Conservation (phyloP, 2,888 invertebrate genomes). For the Philereme vetulata region DNA sequence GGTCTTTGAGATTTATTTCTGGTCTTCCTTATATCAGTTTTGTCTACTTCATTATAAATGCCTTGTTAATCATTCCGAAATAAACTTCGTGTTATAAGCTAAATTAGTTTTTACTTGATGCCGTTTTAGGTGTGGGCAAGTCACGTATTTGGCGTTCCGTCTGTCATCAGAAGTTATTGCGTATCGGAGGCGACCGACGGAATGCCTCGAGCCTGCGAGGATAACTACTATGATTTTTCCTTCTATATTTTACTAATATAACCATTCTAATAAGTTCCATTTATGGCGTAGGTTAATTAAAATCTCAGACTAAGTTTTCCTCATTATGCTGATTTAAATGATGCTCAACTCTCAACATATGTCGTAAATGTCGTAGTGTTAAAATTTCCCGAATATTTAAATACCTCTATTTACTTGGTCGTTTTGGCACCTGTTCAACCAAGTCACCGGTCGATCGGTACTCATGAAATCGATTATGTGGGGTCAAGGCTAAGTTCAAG, state of each 20-base stretch:
- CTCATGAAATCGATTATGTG: constrained; percentile 25
- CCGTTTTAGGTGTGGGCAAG: constrained; percentile 59
- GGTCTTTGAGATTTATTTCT: constrained; percentile 32
- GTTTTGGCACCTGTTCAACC: constrained; percentile 21
- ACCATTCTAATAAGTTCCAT: constrained; percentile 9
- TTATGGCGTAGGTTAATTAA: not conserved
- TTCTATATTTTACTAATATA: constrained; percentile 38
- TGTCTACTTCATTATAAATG: constrained; percentile 8
- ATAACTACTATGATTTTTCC: constrained; percentile 53
- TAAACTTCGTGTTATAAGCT: constrained; percentile 20
- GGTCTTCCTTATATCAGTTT: constrained; percentile 5
- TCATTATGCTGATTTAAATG: too few relatives aligned
- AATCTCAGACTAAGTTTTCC: not conserved
- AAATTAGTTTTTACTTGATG: constrained; percentile 46
- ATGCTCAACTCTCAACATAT: not conserved
- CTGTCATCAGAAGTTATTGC: constrained; percentile 43
- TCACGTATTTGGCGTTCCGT: constrained; percentile 64
- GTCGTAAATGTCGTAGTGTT: not conserved
- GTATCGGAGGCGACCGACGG: constrained; percentile 38
- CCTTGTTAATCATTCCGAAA: constrained; percentile 31
- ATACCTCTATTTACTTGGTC: constrained; percentile 3
- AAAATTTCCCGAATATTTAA: constrained; percentile 4
- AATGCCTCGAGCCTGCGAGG: constrained; percentile 46
- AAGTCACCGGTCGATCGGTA: constrained; percentile 10
- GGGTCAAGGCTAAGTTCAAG: constrained; percentile 45